Percentiles rank a stretch among this genome's conserved stretches.
Evolutionary conservation across 1,140 invertebrate genomes (phyloP).

Genomic region (Hestina assimilis): DNA sequence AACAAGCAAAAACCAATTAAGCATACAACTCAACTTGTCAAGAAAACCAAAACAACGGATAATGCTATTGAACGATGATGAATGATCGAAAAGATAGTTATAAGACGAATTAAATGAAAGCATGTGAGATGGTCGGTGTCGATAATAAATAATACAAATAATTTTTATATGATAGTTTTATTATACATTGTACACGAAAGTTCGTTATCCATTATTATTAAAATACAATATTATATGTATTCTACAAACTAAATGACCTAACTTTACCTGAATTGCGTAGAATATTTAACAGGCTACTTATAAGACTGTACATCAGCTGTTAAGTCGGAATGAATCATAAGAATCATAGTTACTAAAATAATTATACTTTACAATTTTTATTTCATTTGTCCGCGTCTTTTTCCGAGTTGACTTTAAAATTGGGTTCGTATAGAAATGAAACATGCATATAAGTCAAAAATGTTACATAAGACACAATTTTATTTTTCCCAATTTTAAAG

Average conservation of each 20-base stretch:
- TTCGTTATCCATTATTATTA: neutral
- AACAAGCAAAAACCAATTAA: conserved; percentile 2
- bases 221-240: neutral
- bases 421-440: no score
- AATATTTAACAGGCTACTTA: no score
- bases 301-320: no score
- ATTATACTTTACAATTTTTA: no score
- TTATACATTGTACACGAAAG: neutral
- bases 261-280: no score
- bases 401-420: no score
- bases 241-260: neutral
- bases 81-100: conserved; percentile 7
- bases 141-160: conserved; percentile 10
- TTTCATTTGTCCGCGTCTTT: no score
- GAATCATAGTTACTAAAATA: no score
- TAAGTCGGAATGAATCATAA: no score
- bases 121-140: neutral
- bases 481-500: no score
- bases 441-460: no score
- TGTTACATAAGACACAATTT: no score
- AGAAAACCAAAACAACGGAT: neutral
- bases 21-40: neutral
- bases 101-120: conserved; percentile 13
- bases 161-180: conserved; percentile 1
- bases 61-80: conserved; percentile 12